Conservation (phyloP, 2,113 vertebrate genomes). For the Benitochromis conjunctus region DNA sequence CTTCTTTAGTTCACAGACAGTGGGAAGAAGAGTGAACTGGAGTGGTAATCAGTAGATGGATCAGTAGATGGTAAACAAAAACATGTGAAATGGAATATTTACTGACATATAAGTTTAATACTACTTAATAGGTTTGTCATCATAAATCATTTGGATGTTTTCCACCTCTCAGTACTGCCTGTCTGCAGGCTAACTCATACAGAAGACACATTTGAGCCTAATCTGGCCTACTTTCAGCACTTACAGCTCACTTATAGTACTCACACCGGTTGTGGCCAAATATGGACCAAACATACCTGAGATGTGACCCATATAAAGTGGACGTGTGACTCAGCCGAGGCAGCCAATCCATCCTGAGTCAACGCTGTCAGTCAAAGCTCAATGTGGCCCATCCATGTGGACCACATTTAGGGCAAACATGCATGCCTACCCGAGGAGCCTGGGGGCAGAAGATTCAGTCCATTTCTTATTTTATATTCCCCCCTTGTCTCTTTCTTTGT, state of each 20-base stretch:
- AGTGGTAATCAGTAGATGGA: not conserved
- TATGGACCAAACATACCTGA: not conserved
- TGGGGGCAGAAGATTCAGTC: not conserved
- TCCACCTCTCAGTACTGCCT: not conserved
- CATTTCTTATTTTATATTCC: not conserved
- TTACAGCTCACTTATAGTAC: not conserved
- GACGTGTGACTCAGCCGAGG: not conserved
- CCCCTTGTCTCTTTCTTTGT: not conserved
- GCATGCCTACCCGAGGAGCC: fast-evolving
- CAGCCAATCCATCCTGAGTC: not conserved
- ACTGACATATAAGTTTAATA: fast-evolving
- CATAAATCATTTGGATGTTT: not conserved
- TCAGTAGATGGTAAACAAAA: not conserved
- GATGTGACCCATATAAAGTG: not conserved
- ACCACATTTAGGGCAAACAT: not conserved
- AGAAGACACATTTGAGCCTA: not conserved
- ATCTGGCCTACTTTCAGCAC: not conserved
- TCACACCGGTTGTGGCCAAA: fast-evolving
- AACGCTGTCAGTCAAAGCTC: not conserved
- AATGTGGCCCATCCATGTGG: not conserved
- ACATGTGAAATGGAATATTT: not conserved
- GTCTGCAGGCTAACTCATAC: not conserved
- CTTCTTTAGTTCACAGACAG: not conserved
- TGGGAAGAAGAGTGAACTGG: not conserved
- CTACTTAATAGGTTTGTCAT: not conserved